Conservation (phyloP, 2,888 invertebrate genomes). For the Diarsia rubi region DNA sequence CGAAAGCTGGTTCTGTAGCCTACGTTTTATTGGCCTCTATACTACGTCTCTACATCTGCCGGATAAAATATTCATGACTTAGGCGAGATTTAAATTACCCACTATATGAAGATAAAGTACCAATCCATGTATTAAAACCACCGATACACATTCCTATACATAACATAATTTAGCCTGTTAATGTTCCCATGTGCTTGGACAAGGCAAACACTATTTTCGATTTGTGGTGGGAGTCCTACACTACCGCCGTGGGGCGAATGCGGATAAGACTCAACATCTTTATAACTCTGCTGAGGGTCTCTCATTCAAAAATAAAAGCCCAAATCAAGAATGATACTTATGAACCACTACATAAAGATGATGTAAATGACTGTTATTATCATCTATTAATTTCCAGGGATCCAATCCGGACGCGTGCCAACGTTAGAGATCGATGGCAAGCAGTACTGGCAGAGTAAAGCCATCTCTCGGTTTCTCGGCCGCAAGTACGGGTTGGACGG, state of each 20-base stretch:
- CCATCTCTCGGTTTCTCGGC: conserved; percentile 92
- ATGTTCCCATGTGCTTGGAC: background rate
- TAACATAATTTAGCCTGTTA: background rate
- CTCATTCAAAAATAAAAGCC: background rate
- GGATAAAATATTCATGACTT: background rate
- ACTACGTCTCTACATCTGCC: background rate
- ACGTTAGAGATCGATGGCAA: conserved; percentile 92
- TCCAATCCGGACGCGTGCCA: conserved; percentile 91
- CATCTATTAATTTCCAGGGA: conserved; percentile 64
- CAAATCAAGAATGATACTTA: background rate
- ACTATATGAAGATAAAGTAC: background rate
- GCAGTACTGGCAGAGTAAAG: conserved; percentile 90
- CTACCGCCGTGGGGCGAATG: background rate
- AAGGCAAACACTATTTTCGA: background rate
- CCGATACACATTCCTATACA: background rate
- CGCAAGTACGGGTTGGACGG: conserved; percentile 91
- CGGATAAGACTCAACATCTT: background rate
- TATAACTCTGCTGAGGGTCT: background rate
- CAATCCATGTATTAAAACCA: background rate
- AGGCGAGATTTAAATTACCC: background rate
- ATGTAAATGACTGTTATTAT: conserved; percentile 11
- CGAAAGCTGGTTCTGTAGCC: background rate
- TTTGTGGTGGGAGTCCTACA: background rate
- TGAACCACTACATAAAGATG: background rate
- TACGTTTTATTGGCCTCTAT: background rate